phyloP scores from a whole-genome alignment of 2,113 vertebrate species.

The Sardina pilchardus region DNA sequence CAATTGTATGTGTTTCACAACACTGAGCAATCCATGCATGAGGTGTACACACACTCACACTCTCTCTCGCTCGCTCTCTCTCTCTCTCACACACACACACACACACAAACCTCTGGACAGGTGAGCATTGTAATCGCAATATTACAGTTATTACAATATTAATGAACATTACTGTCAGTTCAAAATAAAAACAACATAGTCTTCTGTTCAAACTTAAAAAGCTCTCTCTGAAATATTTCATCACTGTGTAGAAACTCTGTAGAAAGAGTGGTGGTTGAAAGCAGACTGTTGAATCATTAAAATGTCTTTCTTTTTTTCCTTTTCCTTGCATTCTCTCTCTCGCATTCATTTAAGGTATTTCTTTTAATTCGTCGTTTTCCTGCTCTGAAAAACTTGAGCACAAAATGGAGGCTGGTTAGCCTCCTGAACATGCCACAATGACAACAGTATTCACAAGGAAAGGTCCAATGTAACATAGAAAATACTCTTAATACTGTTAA shows the following conservation, averaged over 20 bases:
- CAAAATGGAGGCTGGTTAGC: slow-evolving; percentile 71
- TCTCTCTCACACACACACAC: slow-evolving; percentile 24
- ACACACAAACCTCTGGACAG: slow-evolving; percentile 33
- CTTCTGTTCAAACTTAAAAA: slow-evolving; percentile 80
- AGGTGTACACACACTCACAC: slow-evolving; percentile 45
- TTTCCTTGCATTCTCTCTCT: slow-evolving; percentile 68
- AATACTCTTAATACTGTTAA: slow-evolving; percentile 95
- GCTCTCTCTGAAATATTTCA: slow-evolving; percentile 66
- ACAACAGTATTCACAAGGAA: slow-evolving; percentile 88
- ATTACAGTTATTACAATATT: slow-evolving; percentile 91
- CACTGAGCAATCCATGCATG: slow-evolving; percentile 72
- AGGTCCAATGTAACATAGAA: slow-evolving; percentile 91
- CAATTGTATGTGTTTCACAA: slow-evolving; percentile 63
- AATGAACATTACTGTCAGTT: slow-evolving; percentile 87
- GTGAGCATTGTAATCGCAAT: slow-evolving; percentile 83
- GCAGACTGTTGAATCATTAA: slow-evolving; percentile 76
- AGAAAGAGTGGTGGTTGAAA: slow-evolving; percentile 82
- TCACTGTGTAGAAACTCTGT: slow-evolving; percentile 79
- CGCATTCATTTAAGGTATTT: slow-evolving; percentile 39
- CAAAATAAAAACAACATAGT: slow-evolving; percentile 85
- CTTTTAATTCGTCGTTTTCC: slow-evolving; percentile 61
- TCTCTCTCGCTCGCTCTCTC: background rate
- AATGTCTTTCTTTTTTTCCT: slow-evolving; percentile 41
- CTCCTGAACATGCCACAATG: slow-evolving; percentile 86
- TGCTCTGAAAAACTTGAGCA: slow-evolving; percentile 57